Evolutionary conservation across 2,797 vertebrate species (phyloP).

Genomic region (Sebastes diploproa): DNA sequence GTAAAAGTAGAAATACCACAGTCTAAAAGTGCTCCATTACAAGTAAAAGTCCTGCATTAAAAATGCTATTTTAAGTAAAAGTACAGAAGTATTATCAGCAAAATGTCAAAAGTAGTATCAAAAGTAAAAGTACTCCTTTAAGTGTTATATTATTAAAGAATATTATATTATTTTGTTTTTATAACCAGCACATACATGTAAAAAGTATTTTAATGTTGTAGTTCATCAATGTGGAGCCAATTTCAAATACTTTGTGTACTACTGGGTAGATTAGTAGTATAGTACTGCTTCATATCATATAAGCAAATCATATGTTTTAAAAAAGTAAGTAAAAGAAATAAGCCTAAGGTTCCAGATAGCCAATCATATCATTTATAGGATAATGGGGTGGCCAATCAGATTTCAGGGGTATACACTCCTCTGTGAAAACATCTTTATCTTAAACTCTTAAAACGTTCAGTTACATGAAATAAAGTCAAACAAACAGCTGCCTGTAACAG

Average conservation of each 20-base stretch:
- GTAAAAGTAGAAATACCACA: too few species aligned
- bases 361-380: not conserved
- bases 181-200: too few species aligned
- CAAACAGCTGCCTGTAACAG: not conserved
- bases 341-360: not conserved
- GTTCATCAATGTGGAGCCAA: too few species aligned
- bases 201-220: too few species aligned
- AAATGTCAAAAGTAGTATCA: not conserved
- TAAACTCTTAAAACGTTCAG: not conserved
- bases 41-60: too few species aligned
- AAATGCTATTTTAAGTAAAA: too few species aligned
- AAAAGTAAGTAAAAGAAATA: not conserved
- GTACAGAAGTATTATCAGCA: too few species aligned
- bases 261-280: not conserved
- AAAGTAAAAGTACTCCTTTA: not conserved
- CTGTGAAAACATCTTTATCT: not conserved
- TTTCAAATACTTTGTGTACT: too few species aligned
- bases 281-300: not conserved
- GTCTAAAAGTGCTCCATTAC: too few species aligned
- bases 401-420: fast-evolving
- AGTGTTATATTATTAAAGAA: too few species aligned
- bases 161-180: too few species aligned
- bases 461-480: not conserved
- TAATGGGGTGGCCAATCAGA: not conserved
- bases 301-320: not conserved